These are phyloP conservation scores for Phrynosoma platyrhinos DNA, from an alignment of 2,113 vertebrate species.

Conservation along the genomic window DNA sequence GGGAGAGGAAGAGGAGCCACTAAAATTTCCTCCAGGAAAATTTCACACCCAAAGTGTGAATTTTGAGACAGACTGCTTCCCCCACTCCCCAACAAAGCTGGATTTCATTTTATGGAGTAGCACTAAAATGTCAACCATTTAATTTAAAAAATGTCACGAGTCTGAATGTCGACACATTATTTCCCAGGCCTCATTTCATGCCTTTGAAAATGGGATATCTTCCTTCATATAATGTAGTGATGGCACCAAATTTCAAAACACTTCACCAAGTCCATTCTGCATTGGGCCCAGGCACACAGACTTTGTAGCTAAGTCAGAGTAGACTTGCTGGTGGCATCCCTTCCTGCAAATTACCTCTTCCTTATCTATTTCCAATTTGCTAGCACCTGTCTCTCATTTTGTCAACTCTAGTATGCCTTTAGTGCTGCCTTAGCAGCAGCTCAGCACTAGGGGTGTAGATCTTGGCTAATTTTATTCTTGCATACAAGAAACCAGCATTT, in stretches of 20 bases:
- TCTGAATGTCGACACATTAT: neutral
- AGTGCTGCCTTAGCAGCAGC: too few relatives aligned
- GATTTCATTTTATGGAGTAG: neutral
- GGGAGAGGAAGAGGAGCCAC: neutral
- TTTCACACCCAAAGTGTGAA: slow-evolving; percentile 1
- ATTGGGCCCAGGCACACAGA: neutral
- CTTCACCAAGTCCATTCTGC: neutral
- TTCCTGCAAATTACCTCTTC: neutral
- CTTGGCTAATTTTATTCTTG: too few relatives aligned
- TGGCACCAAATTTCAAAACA: neutral
- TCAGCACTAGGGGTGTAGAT: too few relatives aligned
- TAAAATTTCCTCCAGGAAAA: neutral
- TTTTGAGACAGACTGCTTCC: too few relatives aligned
- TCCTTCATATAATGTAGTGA: neutral
- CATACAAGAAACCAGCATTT: too few relatives aligned
- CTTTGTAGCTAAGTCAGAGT: neutral
- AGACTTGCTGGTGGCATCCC: too few relatives aligned
- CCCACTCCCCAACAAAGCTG: neutral
- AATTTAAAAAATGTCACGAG: neutral
- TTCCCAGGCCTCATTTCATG: neutral
- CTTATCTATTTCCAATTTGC: neutral
- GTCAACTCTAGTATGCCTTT: neutral
- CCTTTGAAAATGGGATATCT: neutral
- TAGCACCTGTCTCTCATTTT: neutral
- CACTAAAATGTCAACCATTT: neutral